phyloP scores from a whole-genome alignment of 2,797 vertebrate species.

The Lerista edwardsae region DNA sequence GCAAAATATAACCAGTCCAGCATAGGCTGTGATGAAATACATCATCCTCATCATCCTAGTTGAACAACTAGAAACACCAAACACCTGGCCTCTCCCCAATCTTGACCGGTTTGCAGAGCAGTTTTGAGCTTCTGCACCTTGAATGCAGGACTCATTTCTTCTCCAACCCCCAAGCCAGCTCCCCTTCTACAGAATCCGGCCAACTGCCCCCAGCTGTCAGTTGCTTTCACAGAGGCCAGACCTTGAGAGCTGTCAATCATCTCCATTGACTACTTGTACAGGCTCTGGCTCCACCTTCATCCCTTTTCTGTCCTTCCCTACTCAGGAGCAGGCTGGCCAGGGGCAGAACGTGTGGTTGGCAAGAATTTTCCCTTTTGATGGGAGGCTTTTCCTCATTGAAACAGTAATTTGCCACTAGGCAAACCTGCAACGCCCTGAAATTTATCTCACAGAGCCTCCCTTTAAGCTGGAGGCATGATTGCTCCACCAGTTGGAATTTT shows the following conservation, averaged over 20 bases:
- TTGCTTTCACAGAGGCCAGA: too few relatives aligned
- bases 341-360: not conserved
- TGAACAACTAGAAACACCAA: too few relatives aligned
- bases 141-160: too few relatives aligned
- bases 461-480: slow-evolving; percentile 68
- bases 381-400: slow-evolving; percentile 27
- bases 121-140: too few relatives aligned
- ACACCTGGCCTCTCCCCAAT: too few relatives aligned
- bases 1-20: too few relatives aligned
- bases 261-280: not conserved
- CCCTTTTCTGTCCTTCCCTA: not conserved
- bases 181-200: too few relatives aligned
- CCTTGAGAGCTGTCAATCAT: not conserved
- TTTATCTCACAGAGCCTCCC: slow-evolving; percentile 53
- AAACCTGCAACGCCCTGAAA: slow-evolving; percentile 54
- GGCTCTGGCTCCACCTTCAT: not conserved
- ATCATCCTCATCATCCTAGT: too few relatives aligned
- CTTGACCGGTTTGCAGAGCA: too few relatives aligned
- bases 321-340: not conserved
- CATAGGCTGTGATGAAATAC: not conserved
- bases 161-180: too few relatives aligned
- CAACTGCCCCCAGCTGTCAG: not conserved
- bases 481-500: slow-evolving; percentile 74
- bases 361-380: not conserved
- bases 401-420: slow-evolving; percentile 61